These are phyloP conservation scores for Troides aeacus DNA, from an alignment of 2,888 invertebrate species.

Conservation along the genomic window DNA sequence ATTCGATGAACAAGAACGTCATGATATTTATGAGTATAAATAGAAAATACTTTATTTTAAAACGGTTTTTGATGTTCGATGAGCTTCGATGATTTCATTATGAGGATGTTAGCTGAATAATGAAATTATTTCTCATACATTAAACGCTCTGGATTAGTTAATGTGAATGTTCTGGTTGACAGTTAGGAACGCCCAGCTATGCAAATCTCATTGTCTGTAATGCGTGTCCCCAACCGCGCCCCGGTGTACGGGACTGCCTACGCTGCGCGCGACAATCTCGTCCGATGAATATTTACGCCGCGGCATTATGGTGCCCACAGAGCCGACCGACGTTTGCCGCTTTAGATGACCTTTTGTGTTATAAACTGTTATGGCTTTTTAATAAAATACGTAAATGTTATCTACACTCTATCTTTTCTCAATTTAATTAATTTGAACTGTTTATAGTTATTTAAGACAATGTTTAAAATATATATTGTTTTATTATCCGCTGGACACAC, in stretches of 20 bases:
- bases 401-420: neutral
- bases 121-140: conserved; percentile 64
- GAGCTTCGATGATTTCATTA: conserved; percentile 45
- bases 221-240: conserved; percentile 63
- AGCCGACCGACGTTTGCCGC: conserved; percentile 46
- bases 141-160: conserved; percentile 64
- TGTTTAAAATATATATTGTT: too few species aligned
- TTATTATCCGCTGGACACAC: neutral
- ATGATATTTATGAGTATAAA: conserved; percentile 14
- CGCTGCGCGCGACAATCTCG: conserved; percentile 61
- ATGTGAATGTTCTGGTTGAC: conserved; percentile 76
- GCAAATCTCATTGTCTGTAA: conserved; percentile 77
- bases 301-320: conserved; percentile 55
- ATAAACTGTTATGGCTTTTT: conserved; percentile 36
- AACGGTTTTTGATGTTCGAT: conserved; percentile 24
- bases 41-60: conserved; percentile 18
- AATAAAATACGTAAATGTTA: conserved; percentile 5
- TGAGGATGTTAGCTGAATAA: conserved; percentile 51
- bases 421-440: neutral
- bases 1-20: conserved; percentile 9
- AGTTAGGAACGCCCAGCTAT: conserved; percentile 73
- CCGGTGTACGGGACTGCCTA: conserved; percentile 60
- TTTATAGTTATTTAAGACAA: neutral
- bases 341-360: conserved; percentile 45
- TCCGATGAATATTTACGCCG: conserved; percentile 72